Evolutionary conservation across 2,113 vertebrate species (phyloP), one percentile per base, ranked within the genome.

Genomic region (Penelope pileata): DNA sequence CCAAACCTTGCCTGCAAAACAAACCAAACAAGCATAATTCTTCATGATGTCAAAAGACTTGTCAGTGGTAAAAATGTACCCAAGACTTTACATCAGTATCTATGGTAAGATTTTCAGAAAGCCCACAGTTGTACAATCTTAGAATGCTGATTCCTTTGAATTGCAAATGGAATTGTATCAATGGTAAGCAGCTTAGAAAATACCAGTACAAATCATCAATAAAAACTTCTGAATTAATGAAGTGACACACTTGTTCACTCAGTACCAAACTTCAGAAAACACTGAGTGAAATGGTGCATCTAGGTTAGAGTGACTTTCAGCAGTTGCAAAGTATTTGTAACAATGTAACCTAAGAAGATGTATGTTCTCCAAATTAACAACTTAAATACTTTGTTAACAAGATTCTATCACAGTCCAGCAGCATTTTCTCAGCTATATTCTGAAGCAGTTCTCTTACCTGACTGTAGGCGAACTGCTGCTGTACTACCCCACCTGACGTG

Each of bases 391-490:
- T 68, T 13, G 18, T 29, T 66, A 79, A 60, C 11, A 40, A 64
- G 12, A 40, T 22, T 62, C 70, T 7, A 66, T 32, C 66, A 66
- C 4, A 60, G 34, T 60, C 84, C 19, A 78, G n/a, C 58, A 86
- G 42, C 42, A 21, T 45, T 83, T 72, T 34, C 83, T 75, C 36
- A 43, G 24, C 72, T 72, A 69, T 9, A 47, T 40, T 77, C 76
- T 91, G 58, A 36, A 77, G 51, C 34, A 67, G 45, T 27, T 84
- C 81, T 50, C 63, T 36, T 98, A 98, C 98, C 98, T 98, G 98
- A 79, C 96, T 96, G 92, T 98, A 98, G 81, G 98, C 87, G 29
- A 97, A 97, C 54, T 97, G 97, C 5, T 98, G 97, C 24, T 98
- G 98, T 3, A 96, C 91, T 69, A 96, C 97, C 86, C 97, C 83